Base-by-base conservation (phyloP, 64 coral and sea anemone species). In the Stichodactyla mertensii region DNA sequence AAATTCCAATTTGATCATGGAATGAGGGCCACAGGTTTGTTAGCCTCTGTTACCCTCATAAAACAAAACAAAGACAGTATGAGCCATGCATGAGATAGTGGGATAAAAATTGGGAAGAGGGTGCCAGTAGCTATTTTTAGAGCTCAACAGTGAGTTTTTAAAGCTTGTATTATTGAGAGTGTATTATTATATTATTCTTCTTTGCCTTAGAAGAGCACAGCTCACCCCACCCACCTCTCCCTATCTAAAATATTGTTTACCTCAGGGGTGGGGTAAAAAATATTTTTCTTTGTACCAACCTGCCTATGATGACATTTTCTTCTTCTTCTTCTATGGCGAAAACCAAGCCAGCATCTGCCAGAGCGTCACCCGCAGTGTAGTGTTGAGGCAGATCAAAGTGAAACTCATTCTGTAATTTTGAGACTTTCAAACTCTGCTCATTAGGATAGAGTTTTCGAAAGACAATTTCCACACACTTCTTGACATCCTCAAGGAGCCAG, bases 361-460 rank as follows among this genome's bases (percentile, higher is more conserved):
- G 61, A 9, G 91, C 60, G 64, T 96, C 94, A 0, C 88, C 84
- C 23, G 90, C 94, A 59, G 85, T 89, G 80, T 96, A 96, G 62
- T 87, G 85, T 16, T 87, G 77, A 27, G 94, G 94, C 62, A 96
- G 56, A 71, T 96, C 94, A 86, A 96, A 96, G 69, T 96, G 94
- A 85, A 96, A 96, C 91, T 96, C 94, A 88, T 96, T 96, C 77
- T 96, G 94, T 53, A 96, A 67, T 0, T 84, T 52, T 4, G 54
- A 89, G 79, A 96, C 88, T 66, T 23, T 86, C 52, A 96, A 27
- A 61, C 80, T 77, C 55, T 82, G 91, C 36, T 96, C 87, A 74
- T 77, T 15, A 11, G 88, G 85, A 54, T 96, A 96, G 14, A 96
- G 82, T 57, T 70, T 87, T 27, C 85, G 79, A 74, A 96, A 96